Evolutionary conservation across 2,797 vertebrate species (phyloP), one percentile per base, ranked within the genome.

Genomic region (Falco novaeseelandiae): DNA sequence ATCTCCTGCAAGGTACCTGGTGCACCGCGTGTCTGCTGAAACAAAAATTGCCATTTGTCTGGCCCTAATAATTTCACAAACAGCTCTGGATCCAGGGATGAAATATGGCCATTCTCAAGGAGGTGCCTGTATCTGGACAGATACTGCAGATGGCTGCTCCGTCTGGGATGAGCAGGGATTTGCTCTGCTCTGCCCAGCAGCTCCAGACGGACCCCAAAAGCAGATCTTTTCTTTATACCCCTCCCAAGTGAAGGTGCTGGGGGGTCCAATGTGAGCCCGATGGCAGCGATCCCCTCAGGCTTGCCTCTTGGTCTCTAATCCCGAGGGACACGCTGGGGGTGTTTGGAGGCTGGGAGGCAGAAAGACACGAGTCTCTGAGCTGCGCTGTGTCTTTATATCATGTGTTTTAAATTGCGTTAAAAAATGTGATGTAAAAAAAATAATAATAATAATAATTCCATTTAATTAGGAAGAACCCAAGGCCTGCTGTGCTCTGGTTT

Each of bases 11-110:
- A 74, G 46, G 54, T 54, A 14, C 54, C 16, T 3, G 0, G 58
- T 2, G 0, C 11, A 19, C 72, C 27, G 36, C 0, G 1, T 65
- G 73, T 78, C 96, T 83, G 54, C 88, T 72, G 63, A 65, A 86
- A 72, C 80, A 90, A 83, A 95, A 88, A 34, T 71, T 5, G 5
- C 57, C 49, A 72, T 94, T 88, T 0, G 2, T 95, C 80, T 79
- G 38, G 23, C 18, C 38, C 58, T 32, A 29, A 7, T 97, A 94
- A 96, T 96, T 86, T 65, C 69, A 93, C 90, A 16, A 92, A 30
- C 18, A n/a, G 48, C 48, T 89, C 63, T 0, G 4, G 63, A 49
- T 44, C 23, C 20, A 23, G 36, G 61, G 62, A 62, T 76, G 81
- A 89, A 87, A 74, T 4, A 67, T 0, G 8, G 32, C 49, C 19